phyloP scores from a whole-genome alignment of 2,113 vertebrate genomes.

The Anarrhichthys ocellatus region DNA sequence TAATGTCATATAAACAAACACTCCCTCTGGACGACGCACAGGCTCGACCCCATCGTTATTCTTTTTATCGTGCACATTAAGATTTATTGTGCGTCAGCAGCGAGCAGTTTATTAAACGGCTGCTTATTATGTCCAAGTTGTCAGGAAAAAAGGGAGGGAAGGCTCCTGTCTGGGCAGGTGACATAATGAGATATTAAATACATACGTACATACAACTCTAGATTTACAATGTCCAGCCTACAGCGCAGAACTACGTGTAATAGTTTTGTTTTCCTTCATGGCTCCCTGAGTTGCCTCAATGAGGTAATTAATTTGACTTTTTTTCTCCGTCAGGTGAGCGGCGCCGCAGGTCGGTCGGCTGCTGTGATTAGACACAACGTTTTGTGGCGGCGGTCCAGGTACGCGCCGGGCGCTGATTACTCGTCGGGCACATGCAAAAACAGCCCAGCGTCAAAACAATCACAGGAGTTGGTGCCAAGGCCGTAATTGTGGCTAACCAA shows the following conservation, averaged over 20 bases:
- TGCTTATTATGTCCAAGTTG: conserved; percentile 50
- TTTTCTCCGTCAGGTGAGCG: conserved; percentile 60
- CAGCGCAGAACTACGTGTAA: background rate
- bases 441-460: conserved; percentile 60
- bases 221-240: background rate
- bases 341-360: conserved; percentile 45
- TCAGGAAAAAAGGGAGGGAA: conserved; percentile 13
- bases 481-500: conserved; percentile 76
- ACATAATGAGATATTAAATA: background rate
- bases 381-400: conserved; percentile 34
- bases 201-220: background rate
- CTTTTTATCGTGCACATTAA: conserved; percentile 20
- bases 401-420: conserved; percentile 54
- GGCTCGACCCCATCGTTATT: conserved; percentile 35
- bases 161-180: conserved; percentile 20
- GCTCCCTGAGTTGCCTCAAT: conserved; percentile 60
- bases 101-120: conserved; percentile 41
- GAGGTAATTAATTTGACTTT: conserved; percentile 66
- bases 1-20: conserved; percentile 51
- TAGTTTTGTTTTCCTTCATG: conserved; percentile 47
- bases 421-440: conserved; percentile 42
- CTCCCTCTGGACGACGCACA: conserved; percentile 21
- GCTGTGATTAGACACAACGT: conserved; percentile 68
- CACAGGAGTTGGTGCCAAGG: conserved; percentile 45
- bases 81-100: conserved; percentile 48